Conservation (phyloP, 1,140 invertebrate genomes). For the Calephelis virginiensis region DNA sequence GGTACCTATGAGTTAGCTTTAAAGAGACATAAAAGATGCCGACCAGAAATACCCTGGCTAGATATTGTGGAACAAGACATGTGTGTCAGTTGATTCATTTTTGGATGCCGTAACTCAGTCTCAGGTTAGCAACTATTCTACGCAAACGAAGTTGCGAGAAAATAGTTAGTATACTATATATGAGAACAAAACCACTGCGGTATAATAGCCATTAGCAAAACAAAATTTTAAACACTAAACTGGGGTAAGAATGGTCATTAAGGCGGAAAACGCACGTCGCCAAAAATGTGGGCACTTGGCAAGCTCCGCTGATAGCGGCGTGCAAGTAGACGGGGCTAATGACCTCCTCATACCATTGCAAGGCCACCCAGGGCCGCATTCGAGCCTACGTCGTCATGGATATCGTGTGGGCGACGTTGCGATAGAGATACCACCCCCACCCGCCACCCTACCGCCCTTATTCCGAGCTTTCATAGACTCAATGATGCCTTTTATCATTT, state of each 20-base stretch:
- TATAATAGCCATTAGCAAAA: conserved; percentile 7
- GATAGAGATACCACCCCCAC: conserved; percentile 52
- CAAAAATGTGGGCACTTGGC: conserved; percentile 67
- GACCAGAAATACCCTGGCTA: too few species aligned
- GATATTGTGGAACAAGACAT: too few species aligned
- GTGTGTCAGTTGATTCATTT: too few species aligned
- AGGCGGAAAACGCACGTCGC: conserved; percentile 60
- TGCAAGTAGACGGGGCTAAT: conserved; percentile 72
- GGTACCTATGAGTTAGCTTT: too few species aligned
- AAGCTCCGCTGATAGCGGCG: conserved; percentile 60
- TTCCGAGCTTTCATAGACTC: conserved; percentile 66
- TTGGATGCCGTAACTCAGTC: too few species aligned
- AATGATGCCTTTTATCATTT: conserved; percentile 44
- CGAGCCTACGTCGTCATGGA: conserved; percentile 58
- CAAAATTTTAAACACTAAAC: conserved; percentile 32
- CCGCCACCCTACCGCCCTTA: conserved; percentile 36
- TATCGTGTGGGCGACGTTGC: conserved; percentile 61
- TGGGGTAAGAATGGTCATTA: conserved; percentile 44
- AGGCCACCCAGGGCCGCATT: conserved; percentile 72
- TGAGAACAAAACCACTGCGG: not conserved
- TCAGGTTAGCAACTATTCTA: too few species aligned
- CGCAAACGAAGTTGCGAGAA: too few species aligned
- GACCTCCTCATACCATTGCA: conserved; percentile 75
- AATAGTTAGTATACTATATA: too few species aligned
- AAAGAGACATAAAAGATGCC: too few species aligned